Evolutionary conservation across 2,113 vertebrate species (phyloP), one percentile per base, ranked within the genome.

Genomic region (Bolborhynchus lineola): DNA sequence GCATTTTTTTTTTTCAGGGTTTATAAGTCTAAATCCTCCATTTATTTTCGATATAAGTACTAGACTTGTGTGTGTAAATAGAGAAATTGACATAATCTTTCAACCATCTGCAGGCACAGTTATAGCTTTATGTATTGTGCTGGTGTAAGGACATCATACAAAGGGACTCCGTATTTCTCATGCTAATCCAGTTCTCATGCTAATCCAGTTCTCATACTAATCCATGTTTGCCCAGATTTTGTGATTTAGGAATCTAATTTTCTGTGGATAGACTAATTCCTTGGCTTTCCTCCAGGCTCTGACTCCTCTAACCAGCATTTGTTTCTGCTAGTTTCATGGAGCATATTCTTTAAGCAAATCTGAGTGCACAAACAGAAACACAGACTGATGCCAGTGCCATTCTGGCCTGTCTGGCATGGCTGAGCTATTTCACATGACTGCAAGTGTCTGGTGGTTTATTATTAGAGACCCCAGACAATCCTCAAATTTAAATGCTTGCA

Each of bases 391-490:
- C 67, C 86, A 78, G 46, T 50, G 57, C 47, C 39, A 46, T 84
- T 94, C 29, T 0, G 1, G 57, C 60, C 82, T 3, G 9, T 77
- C 91, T 95, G 90, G 71, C 33, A 55, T 4, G 49, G 86, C 94
- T 97, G 89, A 97, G 91, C 69, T 74, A 52, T 89, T 95, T 75
- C 95, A 93, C 57, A 91, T 96, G 96, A 93, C 81, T 89, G 74
- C 39, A 64, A 64, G 35, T 84, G 28, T 89, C 92, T 84, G 42
- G 16, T 71, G 26, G 24, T 57, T 79, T 91, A 39, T 78, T 91
- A 75, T 25, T 92, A 55, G 42, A 76, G 39, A 79, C 49, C 35
- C 17, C 33, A 81, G 92, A 44, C 64, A 93, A 91, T 68, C 39
- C 50, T 75, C 33, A 67, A 55, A 79, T 82, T 55, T 68, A 91